Evolutionary conservation across 2,888 invertebrate species (phyloP).

Genomic region (Abscondita cerata): DNA sequence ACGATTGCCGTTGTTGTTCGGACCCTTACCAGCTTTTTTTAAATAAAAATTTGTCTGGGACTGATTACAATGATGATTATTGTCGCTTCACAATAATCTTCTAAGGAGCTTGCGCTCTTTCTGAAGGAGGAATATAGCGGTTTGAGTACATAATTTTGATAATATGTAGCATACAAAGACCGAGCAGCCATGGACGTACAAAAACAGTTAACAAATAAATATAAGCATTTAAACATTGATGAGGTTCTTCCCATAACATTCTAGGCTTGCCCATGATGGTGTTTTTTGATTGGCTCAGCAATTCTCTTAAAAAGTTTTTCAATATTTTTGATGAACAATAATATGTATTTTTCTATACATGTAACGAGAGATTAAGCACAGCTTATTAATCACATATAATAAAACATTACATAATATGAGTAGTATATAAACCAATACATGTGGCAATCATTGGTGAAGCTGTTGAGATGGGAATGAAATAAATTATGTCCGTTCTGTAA

Average conservation of each 20-base stretch:
- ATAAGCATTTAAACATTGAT: conserved; percentile 45
- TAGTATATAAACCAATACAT: conserved; percentile 41
- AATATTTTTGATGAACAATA: conserved; percentile 40
- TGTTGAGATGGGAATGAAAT: conserved; percentile 28
- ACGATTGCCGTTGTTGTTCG: conserved; percentile 56
- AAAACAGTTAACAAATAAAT: conserved; percentile 39
- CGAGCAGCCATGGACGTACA: conserved; percentile 41
- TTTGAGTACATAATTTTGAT: conserved; percentile 45
- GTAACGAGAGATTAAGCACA: conserved; percentile 22
- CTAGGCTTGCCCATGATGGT: conserved; percentile 51
- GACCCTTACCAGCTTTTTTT: conserved; percentile 62
- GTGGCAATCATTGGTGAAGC: conserved; percentile 56
- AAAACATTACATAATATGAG: conserved; percentile 39
- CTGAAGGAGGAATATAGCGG: conserved; percentile 46
- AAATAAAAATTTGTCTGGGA: conserved; percentile 47
- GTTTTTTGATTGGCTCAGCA: conserved; percentile 64
- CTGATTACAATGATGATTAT: conserved; percentile 58
- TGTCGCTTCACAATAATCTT: conserved; percentile 62
- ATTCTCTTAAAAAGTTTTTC: conserved; percentile 52
- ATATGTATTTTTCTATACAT: conserved; percentile 18
- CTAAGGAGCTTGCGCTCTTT: conserved; percentile 47
- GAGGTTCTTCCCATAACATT: conserved; percentile 51
- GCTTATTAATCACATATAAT: conserved; percentile 35
- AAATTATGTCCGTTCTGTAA: background rate
- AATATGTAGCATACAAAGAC: conserved; percentile 47